Percentiles rank a stretch among this genome's conserved stretches.
These are phyloP conservation scores for Zelostemma sp. DNA, from an alignment of 1,140 invertebrate species.

Conservation along the genomic window DNA sequence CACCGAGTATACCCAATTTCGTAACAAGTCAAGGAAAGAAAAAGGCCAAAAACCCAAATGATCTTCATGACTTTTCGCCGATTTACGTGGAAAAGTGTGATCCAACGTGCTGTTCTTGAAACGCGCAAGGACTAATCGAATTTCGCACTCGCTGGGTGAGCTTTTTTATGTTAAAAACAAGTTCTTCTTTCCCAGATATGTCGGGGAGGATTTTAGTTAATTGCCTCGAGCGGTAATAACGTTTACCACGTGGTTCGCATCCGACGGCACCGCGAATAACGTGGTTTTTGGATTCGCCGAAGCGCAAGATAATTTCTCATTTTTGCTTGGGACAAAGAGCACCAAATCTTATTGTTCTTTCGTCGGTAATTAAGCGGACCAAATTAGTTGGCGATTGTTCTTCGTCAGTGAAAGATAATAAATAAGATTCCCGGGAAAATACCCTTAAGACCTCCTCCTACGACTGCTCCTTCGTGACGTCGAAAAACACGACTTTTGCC, in stretches of 20 bases:
- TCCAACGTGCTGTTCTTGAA: no score
- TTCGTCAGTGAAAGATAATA: conserved; percentile 59
- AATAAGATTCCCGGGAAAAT: conserved; percentile 68
- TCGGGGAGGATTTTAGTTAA: conserved; percentile 29
- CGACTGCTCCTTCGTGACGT: conserved; percentile 6
- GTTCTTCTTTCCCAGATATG: no score
- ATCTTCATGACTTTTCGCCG: no score
- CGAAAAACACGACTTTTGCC: conserved; percentile 13
- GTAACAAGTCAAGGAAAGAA: no score
- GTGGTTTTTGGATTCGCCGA: conserved; percentile 50
- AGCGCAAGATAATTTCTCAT: conserved; percentile 66
- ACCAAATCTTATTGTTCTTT: conserved; percentile 69
- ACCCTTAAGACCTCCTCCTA: conserved; percentile 35
- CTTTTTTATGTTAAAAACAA: no score
- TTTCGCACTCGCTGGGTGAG: no score
- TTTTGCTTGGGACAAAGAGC: conserved; percentile 66
- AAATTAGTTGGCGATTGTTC: conserved; percentile 69
- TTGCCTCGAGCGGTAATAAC: conserved; percentile 18
- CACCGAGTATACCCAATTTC: no score
- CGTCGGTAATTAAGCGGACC: conserved; percentile 66
- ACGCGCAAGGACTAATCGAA: no score
- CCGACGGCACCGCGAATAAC: conserved; percentile 23
- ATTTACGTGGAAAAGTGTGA: no score
- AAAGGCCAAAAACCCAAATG: no score
- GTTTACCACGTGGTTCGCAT: conserved; percentile 16